Base-by-base conservation (phyloP, 2,113 vertebrate genomes). In the Ptilorrhoa leucosticta region DNA sequence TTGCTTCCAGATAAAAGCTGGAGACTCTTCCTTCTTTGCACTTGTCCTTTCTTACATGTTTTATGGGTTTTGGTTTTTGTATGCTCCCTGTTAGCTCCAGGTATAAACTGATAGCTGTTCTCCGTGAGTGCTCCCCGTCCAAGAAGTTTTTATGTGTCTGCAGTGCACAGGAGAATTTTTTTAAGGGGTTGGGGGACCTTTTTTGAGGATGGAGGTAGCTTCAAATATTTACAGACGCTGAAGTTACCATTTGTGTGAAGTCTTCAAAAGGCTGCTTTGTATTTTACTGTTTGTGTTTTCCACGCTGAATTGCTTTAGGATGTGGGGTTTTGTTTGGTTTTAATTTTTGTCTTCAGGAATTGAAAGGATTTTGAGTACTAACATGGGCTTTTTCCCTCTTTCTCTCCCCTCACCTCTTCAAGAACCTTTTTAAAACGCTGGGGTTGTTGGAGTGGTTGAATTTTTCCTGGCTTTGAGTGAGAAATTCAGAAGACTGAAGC, bases 401-500 rank as follows among this genome's bases (percentile, higher is more conserved):
- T 80, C 66, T 90, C 65, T 85, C 33, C 40, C 37, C 17, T 30
- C 16, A 33, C 42, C n/a, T 31, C 53, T 58, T 80, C 40, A 98
- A 99, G 98, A 98, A 93, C 98, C 97, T 98, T 98, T 98, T 98
- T 99, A 98, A 99, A 99, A 98, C 99, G 94, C 98, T 98, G 99
- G 99, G 99, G 99, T 99, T 98, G 98, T 98, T 98, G 99, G 99
- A 99, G 99, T 99, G 99, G 99, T 99, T 97, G 98, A 98, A 99
- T 99, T 99, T 99, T 99, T 98, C 99, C 99, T 99, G 99, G 99
- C 99, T 99, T 99, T 99, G 99, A 98, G 98, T 98, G 98, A 98
- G 98, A 99, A 99, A 99, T 99, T 99, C 99, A 99, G 99, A 99
- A 99, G 99, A 99, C 99, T 99, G 99, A 99, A 99, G 99, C 99